Evolutionary conservation across 2,797 vertebrate genomes (phyloP).

Genomic region (Pseudopleuronectes americanus): DNA sequence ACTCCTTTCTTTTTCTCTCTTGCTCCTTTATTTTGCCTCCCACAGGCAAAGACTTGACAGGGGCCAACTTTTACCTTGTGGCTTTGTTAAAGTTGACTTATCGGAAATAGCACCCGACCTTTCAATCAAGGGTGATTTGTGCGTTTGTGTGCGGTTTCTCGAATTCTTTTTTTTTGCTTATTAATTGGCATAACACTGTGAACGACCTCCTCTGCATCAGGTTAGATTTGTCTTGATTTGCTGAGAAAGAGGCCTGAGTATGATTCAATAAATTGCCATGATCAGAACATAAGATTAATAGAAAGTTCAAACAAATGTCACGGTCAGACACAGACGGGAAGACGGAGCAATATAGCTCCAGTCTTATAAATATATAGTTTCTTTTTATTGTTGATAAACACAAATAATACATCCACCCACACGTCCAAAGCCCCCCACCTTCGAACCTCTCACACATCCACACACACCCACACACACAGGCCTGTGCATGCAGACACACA

Average conservation of each 20-base stretch:
- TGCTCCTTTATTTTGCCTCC: conserved; percentile 22
- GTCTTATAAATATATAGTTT: conserved; percentile 15
- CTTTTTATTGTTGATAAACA: background rate
- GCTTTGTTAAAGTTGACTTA: conserved; percentile 36
- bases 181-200: conserved; percentile 50
- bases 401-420: conserved; percentile 19
- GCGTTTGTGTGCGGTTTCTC: conserved; percentile 23
- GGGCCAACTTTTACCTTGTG: conserved; percentile 17
- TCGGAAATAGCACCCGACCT: conserved; percentile 37
- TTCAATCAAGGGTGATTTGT: conserved; percentile 34
- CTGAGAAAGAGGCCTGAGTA: conserved; percentile 12
- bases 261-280: conserved; percentile 27
- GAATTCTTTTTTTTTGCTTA: conserved; percentile 24
- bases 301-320: conserved; percentile 71
- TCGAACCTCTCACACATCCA: conserved; percentile 45
- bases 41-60: conserved; percentile 15
- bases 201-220: conserved; percentile 36
- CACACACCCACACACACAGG: conserved; percentile 6
- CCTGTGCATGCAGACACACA: conserved; percentile 41
- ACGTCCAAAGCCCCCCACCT: background rate
- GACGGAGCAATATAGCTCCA: conserved; percentile 24
- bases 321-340: conserved; percentile 42
- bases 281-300: conserved; percentile 58
- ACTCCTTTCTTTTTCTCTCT: background rate
- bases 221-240: conserved; percentile 29